A percentile compares a stretch with the other conserved stretches of the same genome.
Conservation (phyloP, 92 coral and sea anemone genomes). For the Epizoanthus fatuus region DNA sequence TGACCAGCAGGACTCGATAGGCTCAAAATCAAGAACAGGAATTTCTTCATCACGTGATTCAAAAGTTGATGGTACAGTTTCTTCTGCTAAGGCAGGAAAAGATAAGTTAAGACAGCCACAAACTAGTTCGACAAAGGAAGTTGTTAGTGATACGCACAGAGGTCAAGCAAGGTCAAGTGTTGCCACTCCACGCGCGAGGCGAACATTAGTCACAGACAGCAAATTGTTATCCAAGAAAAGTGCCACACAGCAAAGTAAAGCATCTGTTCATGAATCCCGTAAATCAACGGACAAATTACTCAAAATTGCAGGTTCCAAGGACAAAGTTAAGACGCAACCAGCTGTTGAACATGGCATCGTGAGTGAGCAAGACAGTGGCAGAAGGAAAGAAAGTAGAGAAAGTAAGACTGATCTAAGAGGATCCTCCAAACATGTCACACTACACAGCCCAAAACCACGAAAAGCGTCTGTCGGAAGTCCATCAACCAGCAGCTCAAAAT, state of each 20-base stretch:
- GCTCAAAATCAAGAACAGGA: background rate
- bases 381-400: background rate
- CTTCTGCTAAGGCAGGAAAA: background rate
- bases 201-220: background rate
- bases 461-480: background rate
- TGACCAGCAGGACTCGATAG: background rate
- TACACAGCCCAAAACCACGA: background rate
- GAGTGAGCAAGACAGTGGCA: conserved; percentile 3
- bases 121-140: background rate
- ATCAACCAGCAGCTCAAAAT: background rate
- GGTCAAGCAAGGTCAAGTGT: background rate
- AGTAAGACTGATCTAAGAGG: background rate
- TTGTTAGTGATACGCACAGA: background rate
- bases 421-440: background rate
- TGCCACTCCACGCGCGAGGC: background rate
- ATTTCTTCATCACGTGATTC: background rate
- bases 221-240: background rate
- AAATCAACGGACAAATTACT: background rate
- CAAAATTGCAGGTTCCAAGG: background rate
- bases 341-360: background rate
- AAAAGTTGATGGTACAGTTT: background rate
- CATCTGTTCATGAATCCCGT: background rate
- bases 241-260: background rate
- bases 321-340: background rate
- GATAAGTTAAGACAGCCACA: background rate